phyloP scores from a whole-genome alignment of 2,888 invertebrate species.

The Aphrophora alni region DNA sequence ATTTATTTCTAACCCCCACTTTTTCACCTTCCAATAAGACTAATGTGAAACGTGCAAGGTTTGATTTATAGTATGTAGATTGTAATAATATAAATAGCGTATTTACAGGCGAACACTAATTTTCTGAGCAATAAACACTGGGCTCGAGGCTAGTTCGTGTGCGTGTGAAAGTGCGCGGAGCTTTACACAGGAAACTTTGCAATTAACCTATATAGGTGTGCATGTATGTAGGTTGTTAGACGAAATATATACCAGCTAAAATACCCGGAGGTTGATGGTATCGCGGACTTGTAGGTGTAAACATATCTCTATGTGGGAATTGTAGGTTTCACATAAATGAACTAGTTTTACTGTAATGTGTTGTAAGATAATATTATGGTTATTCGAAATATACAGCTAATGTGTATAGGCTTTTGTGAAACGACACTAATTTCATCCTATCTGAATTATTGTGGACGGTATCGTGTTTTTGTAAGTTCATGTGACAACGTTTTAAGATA shows the following conservation, averaged over 20 bases:
- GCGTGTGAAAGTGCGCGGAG: not conserved
- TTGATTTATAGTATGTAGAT: not conserved
- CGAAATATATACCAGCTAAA: not conserved
- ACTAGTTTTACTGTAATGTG: too few species aligned
- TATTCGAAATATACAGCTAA: too few species aligned
- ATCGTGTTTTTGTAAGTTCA: too few species aligned
- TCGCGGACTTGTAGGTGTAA: not conserved
- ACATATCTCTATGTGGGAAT: too few species aligned
- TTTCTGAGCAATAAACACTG: not conserved
- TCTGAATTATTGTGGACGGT: too few species aligned
- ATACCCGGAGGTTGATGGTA: not conserved
- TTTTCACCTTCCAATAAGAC: not conserved
- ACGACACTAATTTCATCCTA: too few species aligned
- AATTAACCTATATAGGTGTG: constrained; percentile 6
- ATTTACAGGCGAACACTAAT: not conserved
- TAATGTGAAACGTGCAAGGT: not conserved
- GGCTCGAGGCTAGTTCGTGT: not conserved
- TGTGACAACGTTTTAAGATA: too few species aligned
- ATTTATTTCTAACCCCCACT: not conserved
- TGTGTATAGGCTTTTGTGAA: too few species aligned
- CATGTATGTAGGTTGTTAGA: not conserved
- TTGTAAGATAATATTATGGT: too few species aligned
- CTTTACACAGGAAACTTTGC: not conserved
- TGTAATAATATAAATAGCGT: not conserved
- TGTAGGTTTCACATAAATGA: too few species aligned